Conservation (phyloP, 2,888 invertebrate species). For the Merodon equestris region DNA sequence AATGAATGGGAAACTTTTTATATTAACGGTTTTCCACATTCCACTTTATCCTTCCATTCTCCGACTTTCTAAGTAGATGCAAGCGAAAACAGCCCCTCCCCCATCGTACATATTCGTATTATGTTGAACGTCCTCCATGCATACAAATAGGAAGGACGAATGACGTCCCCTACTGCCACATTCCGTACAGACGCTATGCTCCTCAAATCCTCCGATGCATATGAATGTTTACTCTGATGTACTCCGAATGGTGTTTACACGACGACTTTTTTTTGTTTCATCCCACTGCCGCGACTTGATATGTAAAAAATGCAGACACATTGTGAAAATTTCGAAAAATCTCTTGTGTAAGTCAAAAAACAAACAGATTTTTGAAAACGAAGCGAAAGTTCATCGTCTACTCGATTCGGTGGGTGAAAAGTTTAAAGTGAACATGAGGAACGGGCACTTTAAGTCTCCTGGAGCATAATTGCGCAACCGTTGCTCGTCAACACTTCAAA, state of each 20-base stretch:
- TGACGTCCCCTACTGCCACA: background rate
- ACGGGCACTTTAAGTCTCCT: too few relatives aligned
- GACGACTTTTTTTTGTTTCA: background rate
- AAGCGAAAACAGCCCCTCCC: too few relatives aligned
- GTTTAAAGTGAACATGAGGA: slow-evolving; percentile 18
- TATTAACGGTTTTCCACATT: slow-evolving; percentile 53
- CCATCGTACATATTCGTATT: background rate
- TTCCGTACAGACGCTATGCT: too few relatives aligned
- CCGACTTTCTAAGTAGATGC: background rate
- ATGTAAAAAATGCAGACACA: slow-evolving; percentile 43
- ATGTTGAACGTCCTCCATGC: slow-evolving; percentile 20
- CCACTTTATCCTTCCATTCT: slow-evolving; percentile 13
- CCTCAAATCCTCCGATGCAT: slow-evolving; percentile 46
- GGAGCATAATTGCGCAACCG: too few relatives aligned
- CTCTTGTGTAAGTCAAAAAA: slow-evolving; percentile 24
- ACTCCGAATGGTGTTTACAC: slow-evolving; percentile 8
- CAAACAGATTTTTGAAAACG: slow-evolving; percentile 41
- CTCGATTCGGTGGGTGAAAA: background rate
- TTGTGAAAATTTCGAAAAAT: slow-evolving; percentile 22
- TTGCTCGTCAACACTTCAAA: too few relatives aligned
- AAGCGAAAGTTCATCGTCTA: slow-evolving; percentile 27
- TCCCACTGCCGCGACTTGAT: background rate
- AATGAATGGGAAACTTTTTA: slow-evolving; percentile 52
- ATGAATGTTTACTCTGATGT: slow-evolving; percentile 56
- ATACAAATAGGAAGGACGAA: slow-evolving; percentile 33